These are phyloP conservation scores for Denticeps clupeoides DNA, from an alignment of 2,797 vertebrate genomes.

Conservation along the genomic window DNA sequence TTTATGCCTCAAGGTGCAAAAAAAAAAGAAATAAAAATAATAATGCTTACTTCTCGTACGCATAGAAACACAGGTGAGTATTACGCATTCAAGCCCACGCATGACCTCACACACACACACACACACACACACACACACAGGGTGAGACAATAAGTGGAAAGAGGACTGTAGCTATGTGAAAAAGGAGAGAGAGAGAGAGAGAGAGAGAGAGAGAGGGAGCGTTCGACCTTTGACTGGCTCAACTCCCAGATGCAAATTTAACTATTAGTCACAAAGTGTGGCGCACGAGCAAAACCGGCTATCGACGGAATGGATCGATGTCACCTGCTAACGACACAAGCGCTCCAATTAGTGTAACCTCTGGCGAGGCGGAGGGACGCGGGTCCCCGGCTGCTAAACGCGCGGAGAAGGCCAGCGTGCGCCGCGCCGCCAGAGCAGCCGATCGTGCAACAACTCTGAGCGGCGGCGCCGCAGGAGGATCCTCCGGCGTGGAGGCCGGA, in stretches of 20 bases:
- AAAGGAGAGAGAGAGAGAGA: constrained; percentile 17
- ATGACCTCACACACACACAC: not conserved
- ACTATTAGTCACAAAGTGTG: constrained; percentile 45
- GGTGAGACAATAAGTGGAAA: constrained; percentile 7
- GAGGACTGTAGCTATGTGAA: constrained; percentile 33
- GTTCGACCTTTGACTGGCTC: constrained; percentile 50
- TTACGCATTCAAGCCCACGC: not conserved
- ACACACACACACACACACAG: not conserved
- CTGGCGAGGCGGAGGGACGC: constrained; percentile 13
- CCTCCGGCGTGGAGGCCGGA: too few species aligned
- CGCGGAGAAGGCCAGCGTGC: too few species aligned
- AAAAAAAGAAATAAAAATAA: constrained; percentile 18
- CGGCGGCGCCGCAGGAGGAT: too few species aligned
- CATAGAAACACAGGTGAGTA: not conserved
- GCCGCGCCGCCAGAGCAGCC: too few species aligned
- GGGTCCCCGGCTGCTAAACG: constrained; percentile 16
- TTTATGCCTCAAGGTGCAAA: too few species aligned
- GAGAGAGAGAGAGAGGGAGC: too few species aligned
- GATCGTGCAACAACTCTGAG: too few species aligned
- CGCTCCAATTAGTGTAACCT: constrained; percentile 49
- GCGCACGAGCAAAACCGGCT: constrained; percentile 51
- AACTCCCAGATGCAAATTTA: constrained; percentile 60
- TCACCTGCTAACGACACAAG: constrained; percentile 63
- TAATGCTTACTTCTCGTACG: not conserved
- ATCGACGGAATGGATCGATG: constrained; percentile 63